phyloP scores from a whole-genome alignment of 2,113 vertebrate genomes.

The Octodon degus region DNA sequence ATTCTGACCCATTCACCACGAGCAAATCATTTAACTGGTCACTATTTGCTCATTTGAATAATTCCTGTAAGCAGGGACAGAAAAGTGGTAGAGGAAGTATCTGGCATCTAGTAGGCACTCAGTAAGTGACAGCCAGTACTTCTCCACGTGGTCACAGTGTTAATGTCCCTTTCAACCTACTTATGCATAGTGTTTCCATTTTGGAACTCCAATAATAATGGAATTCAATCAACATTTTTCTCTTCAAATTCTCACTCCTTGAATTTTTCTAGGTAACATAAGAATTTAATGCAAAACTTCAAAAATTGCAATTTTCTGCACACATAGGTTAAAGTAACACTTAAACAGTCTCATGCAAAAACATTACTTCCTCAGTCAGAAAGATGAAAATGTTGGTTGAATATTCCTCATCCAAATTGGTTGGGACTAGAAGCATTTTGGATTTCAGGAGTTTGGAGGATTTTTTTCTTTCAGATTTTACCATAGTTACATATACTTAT shows the following conservation, averaged over 20 bases:
- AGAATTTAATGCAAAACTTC: not conserved
- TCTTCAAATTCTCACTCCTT: not conserved
- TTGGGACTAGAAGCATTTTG: not conserved
- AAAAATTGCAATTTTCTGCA: not conserved
- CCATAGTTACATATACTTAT: not conserved
- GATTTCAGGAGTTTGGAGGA: not conserved
- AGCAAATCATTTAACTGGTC: too few species aligned
- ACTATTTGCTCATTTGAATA: not conserved
- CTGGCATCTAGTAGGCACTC: not conserved
- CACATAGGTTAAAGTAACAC: not conserved
- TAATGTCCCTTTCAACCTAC: not conserved
- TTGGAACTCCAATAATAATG: not conserved
- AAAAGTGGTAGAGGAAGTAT: too few species aligned
- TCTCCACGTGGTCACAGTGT: not conserved
- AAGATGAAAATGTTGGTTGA: not conserved
- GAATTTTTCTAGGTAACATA: not conserved
- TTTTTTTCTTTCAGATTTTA: not conserved
- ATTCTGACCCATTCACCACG: not conserved
- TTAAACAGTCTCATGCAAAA: not conserved
- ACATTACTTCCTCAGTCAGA: slow-evolving; percentile 27
- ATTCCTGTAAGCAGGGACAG: not conserved
- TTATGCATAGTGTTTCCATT: not conserved
- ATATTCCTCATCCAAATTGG: not conserved
- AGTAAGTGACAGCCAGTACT: not conserved
- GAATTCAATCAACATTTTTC: not conserved